phyloP scores from a whole-genome alignment of 1,140 invertebrate species.

The Portunus trituberculatus region DNA sequence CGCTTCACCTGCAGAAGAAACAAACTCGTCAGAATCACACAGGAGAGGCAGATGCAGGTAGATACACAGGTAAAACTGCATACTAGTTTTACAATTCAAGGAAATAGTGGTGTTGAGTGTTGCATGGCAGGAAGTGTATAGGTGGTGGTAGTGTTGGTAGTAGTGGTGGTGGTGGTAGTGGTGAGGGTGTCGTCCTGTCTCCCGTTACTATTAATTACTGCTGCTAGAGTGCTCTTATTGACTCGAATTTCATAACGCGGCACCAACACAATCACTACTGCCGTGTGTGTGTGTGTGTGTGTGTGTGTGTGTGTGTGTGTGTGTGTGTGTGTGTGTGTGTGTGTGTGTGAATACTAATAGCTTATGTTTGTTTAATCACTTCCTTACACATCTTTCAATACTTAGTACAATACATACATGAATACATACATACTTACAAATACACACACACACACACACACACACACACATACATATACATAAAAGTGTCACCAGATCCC shows the following conservation, averaged over 20 bases:
- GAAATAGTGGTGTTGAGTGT: no score
- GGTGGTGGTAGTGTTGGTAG: no score
- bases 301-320: neutral
- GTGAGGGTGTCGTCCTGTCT: neutral
- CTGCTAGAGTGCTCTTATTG: neutral
- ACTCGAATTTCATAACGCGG: neutral
- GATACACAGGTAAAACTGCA: neutral
- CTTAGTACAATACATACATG: neutral
- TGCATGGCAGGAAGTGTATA: no score
- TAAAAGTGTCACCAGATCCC: neutral
- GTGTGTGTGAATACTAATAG: neutral
- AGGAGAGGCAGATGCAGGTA: constrained; percentile 13
- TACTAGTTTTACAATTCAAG: no score
- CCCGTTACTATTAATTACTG: neutral
- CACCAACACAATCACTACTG: neutral
- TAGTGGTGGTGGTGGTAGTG: neutral
- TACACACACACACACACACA: constrained; percentile 31
- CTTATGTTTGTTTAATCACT: neutral
- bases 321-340: neutral
- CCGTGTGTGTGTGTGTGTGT: neutral
- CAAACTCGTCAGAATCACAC: neutral
- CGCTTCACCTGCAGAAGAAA: neutral
- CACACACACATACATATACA: neutral
- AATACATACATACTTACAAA: constrained; percentile 22
- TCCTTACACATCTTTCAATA: neutral